Evolutionary conservation across 2,888 invertebrate species (phyloP).

Genomic region (Agriopis marginaria): DNA sequence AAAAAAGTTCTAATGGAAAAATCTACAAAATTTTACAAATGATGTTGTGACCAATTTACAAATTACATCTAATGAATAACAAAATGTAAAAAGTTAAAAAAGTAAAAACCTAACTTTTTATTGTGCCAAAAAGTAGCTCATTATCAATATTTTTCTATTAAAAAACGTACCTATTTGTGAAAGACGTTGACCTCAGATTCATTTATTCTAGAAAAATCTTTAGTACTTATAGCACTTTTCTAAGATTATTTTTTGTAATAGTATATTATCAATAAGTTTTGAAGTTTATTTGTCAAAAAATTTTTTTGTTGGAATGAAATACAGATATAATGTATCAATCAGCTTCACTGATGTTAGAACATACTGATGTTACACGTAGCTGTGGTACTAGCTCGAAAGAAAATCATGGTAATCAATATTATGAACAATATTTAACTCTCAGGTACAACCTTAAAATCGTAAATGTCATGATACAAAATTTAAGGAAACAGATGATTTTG

Average conservation of each 20-base stretch:
- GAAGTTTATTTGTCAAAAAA: not conserved
- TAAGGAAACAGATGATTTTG: too few relatives aligned
- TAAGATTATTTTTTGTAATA: not conserved
- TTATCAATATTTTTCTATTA: constrained; percentile 4
- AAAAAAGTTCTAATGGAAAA: not conserved
- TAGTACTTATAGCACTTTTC: not conserved
- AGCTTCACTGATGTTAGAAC: too few relatives aligned
- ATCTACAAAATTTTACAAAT: not conserved
- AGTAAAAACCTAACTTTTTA: not conserved
- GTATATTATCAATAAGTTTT: not conserved
- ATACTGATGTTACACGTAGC: too few relatives aligned
- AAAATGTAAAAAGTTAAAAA: not conserved
- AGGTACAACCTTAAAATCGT: too few relatives aligned
- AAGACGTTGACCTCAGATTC: not conserved
- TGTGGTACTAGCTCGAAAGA: too few relatives aligned
- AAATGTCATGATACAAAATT: too few relatives aligned
- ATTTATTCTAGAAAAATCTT: not conserved
- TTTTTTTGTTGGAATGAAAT: not conserved
- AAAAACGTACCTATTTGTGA: not conserved
- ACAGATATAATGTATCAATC: too few relatives aligned
- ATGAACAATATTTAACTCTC: too few relatives aligned
- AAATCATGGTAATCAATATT: too few relatives aligned
- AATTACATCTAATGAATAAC: not conserved
- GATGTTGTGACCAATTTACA: not conserved
- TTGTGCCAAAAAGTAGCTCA: not conserved